phyloP scores from a whole-genome alignment of 2,797 vertebrate species.

The Peromyscus aztecus region DNA sequence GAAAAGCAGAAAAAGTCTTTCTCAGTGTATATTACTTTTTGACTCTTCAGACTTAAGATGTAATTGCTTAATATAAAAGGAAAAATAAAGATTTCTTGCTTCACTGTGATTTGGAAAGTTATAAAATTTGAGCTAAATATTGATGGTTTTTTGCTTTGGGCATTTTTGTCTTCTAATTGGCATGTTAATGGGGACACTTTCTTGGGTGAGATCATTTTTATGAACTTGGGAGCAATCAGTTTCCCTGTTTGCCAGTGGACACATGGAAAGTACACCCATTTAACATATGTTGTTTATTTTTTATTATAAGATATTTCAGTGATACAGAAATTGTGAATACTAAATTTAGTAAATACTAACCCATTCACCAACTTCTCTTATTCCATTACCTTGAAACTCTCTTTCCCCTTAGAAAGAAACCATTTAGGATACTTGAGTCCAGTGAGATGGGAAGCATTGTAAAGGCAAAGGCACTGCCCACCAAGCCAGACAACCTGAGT shows the following conservation, averaged over 20 bases:
- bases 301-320: conserved; percentile 46
- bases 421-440: background rate
- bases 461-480: background rate
- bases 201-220: conserved; percentile 70
- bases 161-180: conserved; percentile 76
- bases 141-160: conserved; percentile 70
- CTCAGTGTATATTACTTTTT: conserved; percentile 48
- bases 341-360: conserved; percentile 27
- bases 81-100: conserved; percentile 73
- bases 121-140: conserved; percentile 75
- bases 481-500: background rate
- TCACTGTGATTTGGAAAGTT: conserved; percentile 72
- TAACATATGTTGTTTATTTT: conserved; percentile 58
- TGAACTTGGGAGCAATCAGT: conserved; percentile 65
- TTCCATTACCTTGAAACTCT: background rate
- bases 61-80: conserved; percentile 72
- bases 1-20: conserved; percentile 9
- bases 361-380: background rate
- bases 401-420: conserved; percentile 14
- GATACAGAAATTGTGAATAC: conserved; percentile 52
- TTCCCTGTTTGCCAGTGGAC: conserved; percentile 31
- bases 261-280: conserved; percentile 51
- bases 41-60: conserved; percentile 56
- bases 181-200: conserved; percentile 63
- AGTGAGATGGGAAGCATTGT: too few relatives aligned